Base-by-base conservation (phyloP, 2,888 invertebrate species). In the Pecten maximus region DNA sequence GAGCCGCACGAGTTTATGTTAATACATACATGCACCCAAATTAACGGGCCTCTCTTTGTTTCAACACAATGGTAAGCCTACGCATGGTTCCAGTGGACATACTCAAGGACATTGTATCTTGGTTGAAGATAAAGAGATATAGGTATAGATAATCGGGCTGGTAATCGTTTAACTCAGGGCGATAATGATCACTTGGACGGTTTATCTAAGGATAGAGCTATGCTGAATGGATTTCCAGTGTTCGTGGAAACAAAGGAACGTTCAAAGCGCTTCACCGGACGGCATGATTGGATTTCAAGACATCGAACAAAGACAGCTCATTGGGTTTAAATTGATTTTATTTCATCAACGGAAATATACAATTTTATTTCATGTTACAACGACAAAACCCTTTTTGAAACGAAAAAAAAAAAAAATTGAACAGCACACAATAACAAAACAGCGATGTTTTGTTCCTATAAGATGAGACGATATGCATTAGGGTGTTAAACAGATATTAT, bases 311-410 rank as follows among this genome's bases (percentile, higher is more conserved):
- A 28, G 28, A 35, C 74, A 74, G 23, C 15, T 74, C 28, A 74
- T 74, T 74, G 74, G 74, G 74, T 28, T 74, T 74, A 74, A 74
- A 74, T 74, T 74, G 28, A 74, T 74, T 60, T 74, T 74, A 74
- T 74, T 74, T 74, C 74, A 74, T 74, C 16, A 35, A 74, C 74
- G 35, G 74, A 74, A 74, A 74, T 74, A 6, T 74, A 74, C 74
- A 74, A 23, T 74, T 74, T 74, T 74, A 35, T 74, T 74, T 15
- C 19, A 74, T 35, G 35, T 74, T 74, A 35, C 74, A 74, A 74
- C 6, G 6, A 35, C 28, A 10, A 74, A 74, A 74, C 74, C 74
- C 74, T 35, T 35, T 74, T 74, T 74, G 74, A 74, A 35, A 15
- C 74, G 74, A 74, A 74, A 74, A 15, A 74, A 74, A 74, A 74